Evolutionary conservation across 1,140 invertebrate species (phyloP).

Genomic region (Apis cerana): DNA sequence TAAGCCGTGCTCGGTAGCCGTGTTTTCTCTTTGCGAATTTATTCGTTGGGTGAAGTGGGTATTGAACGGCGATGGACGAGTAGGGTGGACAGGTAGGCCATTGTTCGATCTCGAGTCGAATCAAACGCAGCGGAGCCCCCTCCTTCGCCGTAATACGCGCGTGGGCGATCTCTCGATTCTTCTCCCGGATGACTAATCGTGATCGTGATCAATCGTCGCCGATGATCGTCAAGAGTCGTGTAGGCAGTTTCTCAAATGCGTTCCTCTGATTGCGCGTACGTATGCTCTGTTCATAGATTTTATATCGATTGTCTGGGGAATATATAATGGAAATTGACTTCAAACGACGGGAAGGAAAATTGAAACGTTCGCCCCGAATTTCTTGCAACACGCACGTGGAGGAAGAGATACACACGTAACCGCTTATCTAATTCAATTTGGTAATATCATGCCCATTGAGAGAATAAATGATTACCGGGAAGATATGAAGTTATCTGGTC

Average conservation of each 20-base stretch:
- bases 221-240: constrained; percentile 25
- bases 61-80: not conserved
- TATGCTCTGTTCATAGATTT: too few relatives aligned
- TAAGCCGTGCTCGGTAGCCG: not conserved
- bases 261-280: too few relatives aligned
- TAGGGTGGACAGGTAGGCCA: not conserved
- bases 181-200: constrained; percentile 8
- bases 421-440: constrained; percentile 81
- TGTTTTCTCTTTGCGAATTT: constrained; percentile 4
- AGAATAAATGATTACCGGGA: constrained; percentile 80
- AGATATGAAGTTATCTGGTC: constrained; percentile 81
- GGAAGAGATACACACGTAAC: constrained; percentile 69
- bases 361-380: not conserved
- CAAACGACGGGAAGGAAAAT: too few relatives aligned
- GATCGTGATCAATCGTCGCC: constrained; percentile 48
- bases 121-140: not conserved
- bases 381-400: constrained; percentile 60
- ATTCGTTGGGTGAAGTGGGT: constrained; percentile 25
- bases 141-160: not conserved
- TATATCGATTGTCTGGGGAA: too few relatives aligned
- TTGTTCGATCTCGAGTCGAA: constrained; percentile 1
- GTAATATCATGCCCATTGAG: constrained; percentile 79
- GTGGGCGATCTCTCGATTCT: not conserved
- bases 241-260: too few relatives aligned
- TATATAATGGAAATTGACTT: too few relatives aligned